Evolutionary conservation across 2,797 vertebrate genomes (phyloP).

Genomic region (Poliocrania exsul): DNA sequence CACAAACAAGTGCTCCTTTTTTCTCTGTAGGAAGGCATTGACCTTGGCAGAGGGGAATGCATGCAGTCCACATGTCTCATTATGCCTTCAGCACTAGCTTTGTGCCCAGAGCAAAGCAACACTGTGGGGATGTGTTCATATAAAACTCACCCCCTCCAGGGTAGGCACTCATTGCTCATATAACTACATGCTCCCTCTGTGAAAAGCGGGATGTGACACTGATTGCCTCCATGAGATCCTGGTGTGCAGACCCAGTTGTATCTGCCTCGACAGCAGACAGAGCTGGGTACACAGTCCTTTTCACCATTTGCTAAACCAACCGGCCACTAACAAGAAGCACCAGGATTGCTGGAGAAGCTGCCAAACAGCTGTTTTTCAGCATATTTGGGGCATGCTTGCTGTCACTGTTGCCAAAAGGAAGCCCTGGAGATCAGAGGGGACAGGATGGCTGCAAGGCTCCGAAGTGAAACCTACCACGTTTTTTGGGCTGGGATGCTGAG

Average conservation of each 20-base stretch:
- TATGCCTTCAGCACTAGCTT: neutral
- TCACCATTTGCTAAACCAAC: neutral
- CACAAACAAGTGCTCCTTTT: slow-evolving; percentile 22
- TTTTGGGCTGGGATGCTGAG: slow-evolving; percentile 60
- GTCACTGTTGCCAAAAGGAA: neutral
- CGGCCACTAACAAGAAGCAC: neutral
- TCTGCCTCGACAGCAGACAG: neutral
- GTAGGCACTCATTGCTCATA: neutral
- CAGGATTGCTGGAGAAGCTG: neutral
- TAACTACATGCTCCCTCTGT: neutral
- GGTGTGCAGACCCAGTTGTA: neutral
- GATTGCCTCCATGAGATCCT: neutral
- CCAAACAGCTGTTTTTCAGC: neutral
- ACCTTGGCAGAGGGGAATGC: slow-evolving; percentile 16
- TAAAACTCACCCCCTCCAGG: neutral
- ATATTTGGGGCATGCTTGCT: neutral
- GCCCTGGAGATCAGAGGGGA: neutral
- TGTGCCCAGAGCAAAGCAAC: neutral
- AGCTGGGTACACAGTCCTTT: neutral
- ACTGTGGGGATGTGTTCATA: rapidly evolving
- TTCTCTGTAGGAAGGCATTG: neutral
- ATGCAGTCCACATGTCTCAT: slow-evolving; percentile 17
- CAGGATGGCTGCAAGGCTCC: neutral
- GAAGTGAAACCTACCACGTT: slow-evolving; percentile 53
- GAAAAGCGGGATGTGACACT: neutral